phyloP scores from a whole-genome alignment of 2,113 vertebrate species.

The Numida meleagris region DNA sequence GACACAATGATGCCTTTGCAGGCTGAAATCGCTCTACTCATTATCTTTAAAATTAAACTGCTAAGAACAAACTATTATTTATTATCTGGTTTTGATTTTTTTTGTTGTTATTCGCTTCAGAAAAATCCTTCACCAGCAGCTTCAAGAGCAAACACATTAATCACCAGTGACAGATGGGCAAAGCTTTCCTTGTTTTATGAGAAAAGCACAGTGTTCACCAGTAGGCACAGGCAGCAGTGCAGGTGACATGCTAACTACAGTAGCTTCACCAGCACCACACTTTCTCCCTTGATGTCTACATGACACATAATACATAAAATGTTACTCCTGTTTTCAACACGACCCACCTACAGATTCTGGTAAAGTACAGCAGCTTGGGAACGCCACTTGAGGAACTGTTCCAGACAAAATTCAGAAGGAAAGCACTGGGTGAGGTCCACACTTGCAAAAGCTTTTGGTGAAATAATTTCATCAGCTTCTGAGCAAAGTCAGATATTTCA shows the following conservation, averaged over 20 bases:
- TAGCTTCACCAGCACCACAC: neutral
- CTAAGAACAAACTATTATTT: neutral
- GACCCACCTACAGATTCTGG: neutral
- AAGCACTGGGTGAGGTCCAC: neutral
- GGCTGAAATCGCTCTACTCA: neutral
- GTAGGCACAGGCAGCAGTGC: neutral
- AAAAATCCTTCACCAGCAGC: neutral
- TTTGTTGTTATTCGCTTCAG: neutral
- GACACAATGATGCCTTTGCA: neutral
- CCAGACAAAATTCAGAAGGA: neutral
- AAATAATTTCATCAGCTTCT: neutral
- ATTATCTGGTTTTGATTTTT: neutral
- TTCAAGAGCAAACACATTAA: neutral
- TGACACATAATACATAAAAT: neutral
- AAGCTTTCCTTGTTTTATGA: neutral
- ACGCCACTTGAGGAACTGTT: neutral
- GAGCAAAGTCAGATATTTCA: neutral
- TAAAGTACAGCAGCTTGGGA: neutral
- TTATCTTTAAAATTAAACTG: neutral
- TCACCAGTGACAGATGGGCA: neutral
- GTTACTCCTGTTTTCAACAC: neutral
- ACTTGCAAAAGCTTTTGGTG: neutral
- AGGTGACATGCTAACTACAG: neutral
- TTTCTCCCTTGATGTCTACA: neutral
- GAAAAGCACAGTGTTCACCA: neutral